Evolutionary conservation across 2,113 vertebrate species (phyloP).

Genomic region (Syrrhaptes paradoxus): DNA sequence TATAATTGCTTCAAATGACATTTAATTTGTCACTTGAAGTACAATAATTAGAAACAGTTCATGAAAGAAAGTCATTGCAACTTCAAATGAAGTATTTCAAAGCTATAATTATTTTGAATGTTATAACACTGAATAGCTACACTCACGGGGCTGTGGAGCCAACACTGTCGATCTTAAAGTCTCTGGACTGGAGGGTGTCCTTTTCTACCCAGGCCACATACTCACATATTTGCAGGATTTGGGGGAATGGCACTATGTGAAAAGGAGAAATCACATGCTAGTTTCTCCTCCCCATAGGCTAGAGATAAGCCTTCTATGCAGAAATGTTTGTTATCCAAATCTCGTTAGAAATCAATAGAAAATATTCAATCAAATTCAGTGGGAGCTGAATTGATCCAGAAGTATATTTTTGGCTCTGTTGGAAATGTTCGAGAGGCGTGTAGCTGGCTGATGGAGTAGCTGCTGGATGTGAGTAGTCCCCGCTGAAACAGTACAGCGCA

Average conservation of each 20-base stretch:
- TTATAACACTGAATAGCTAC: slow-evolving; percentile 43
- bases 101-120: slow-evolving; percentile 74
- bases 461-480: background rate
- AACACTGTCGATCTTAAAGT: background rate
- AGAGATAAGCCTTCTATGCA: background rate
- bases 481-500: background rate
- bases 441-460: background rate
- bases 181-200: background rate
- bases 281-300: background rate
- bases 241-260: background rate
- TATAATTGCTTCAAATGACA: slow-evolving; percentile 78
- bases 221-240: background rate
- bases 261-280: background rate
- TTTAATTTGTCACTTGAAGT: slow-evolving; percentile 79
- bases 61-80: slow-evolving; percentile 75
- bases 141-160: background rate
- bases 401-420: background rate
- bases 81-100: slow-evolving; percentile 73
- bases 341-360: slow-evolving; percentile 48
- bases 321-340: slow-evolving; percentile 21
- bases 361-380: slow-evolving; percentile 6
- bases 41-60: slow-evolving; percentile 77
- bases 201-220: background rate
- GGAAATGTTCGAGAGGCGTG: background rate
- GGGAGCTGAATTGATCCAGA: slow-evolving; percentile 9